Conservation (phyloP, 2,113 vertebrate species). For the Donacobius atricapilla region DNA sequence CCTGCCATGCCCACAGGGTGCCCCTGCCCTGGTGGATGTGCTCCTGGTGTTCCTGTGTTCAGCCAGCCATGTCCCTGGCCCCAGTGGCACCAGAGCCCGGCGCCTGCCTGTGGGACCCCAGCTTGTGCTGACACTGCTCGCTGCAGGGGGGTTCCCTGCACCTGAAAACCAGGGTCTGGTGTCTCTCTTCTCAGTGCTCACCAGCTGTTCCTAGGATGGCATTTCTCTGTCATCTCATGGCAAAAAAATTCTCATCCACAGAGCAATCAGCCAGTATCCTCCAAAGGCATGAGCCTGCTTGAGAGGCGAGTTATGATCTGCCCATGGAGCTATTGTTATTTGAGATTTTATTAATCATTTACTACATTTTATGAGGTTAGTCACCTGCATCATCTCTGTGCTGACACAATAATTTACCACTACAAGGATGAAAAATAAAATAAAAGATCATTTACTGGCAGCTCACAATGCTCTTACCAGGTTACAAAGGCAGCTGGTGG, state of each 20-base stretch:
- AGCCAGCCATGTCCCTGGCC: too few species aligned
- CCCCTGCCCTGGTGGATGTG: neutral
- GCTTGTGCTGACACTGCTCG: neutral
- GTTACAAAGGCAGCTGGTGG: conserved; percentile 55
- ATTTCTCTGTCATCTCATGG: neutral
- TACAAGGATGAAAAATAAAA: conserved; percentile 59
- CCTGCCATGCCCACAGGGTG: neutral
- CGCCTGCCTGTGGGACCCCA: neutral
- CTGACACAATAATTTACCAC: conserved; percentile 69
- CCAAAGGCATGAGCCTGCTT: neutral
- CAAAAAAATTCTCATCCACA: neutral
- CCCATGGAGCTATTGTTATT: conserved; percentile 34
- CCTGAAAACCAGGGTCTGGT: neutral
- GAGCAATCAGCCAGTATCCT: neutral
- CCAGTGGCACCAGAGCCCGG: neutral
- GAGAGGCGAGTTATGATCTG: neutral
- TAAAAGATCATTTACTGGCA: conserved; percentile 69
- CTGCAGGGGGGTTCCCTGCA: rapidly evolving
- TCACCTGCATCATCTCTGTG: conserved; percentile 67
- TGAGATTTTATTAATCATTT: conserved; percentile 71
- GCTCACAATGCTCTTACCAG: conserved; percentile 34
- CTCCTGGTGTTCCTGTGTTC: neutral
- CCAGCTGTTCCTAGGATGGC: neutral
- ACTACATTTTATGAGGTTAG: conserved; percentile 67
- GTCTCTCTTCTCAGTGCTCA: neutral